Evolutionary conservation across 2,797 vertebrate genomes (phyloP), one percentile per base, ranked within the genome.

Genomic region (Etheostoma nigrum): DNA sequence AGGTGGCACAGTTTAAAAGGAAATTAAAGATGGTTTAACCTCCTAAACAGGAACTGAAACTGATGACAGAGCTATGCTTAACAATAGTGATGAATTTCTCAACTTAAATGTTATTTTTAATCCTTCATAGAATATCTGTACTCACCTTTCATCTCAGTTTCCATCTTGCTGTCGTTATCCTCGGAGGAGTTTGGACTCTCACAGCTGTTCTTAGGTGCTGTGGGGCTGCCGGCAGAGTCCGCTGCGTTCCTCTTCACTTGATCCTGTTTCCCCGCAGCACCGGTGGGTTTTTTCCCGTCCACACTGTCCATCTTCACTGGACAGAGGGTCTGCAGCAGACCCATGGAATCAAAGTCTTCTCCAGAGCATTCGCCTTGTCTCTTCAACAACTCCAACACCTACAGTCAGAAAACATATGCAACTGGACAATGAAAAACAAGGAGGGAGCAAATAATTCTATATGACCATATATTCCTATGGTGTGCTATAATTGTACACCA

Each of bases 381-480:
- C 66, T 87, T 95, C 84, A 99, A 81, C 87, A 96, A 91, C 90
- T 97, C 96, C 90, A 99, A 83, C 47, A 99, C 96, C 93, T 95
- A 6, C 16, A 1, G 48, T 1, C 11, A 42, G 48, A 67, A 62
- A 63, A 51, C 58, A 15, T 1, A 15, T 14, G 14, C 12, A 44
- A 0, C 5, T 13, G 42, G 42, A 44, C 42, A 40, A 40, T 9
- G 10, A 40, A 40, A 40, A 12, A 40, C 9, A 12, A 11, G 36
- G 36, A 40, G 36, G 11, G 36, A 1, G 36, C 36, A 40, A 40
- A 40, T 40, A 40, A 40, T 40, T 40, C 36, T 40, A 40, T 40
- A 40, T 40, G 36, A 12, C 10, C 36, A 12, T 40, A 40, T 40
- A 40, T 40, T 11, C 10, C 5, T 6, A 30, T 30, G 30, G 30